These are phyloP conservation scores for Meteorus sp. DNA, from an alignment of 1,140 invertebrate species.

Conservation along the genomic window DNA sequence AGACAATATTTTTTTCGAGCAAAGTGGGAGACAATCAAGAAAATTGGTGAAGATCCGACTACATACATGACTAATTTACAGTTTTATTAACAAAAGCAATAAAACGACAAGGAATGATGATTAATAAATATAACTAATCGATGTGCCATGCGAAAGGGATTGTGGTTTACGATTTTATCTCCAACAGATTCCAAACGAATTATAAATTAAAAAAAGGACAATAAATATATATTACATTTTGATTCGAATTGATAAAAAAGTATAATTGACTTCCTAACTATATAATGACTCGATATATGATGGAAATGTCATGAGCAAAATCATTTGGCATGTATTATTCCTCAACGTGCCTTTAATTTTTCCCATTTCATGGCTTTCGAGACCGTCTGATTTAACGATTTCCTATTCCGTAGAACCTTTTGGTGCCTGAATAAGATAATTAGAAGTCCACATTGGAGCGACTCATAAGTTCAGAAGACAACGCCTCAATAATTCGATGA, in stretches of 20 bases:
- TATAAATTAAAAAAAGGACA: background rate
- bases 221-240: slow-evolving; percentile 6
- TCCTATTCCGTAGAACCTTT: too few relatives aligned
- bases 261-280: slow-evolving; percentile 11
- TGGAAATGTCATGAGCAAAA: slow-evolving; percentile 9
- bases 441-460: background rate
- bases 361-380: background rate
- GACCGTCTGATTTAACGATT: background rate
- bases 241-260: background rate
- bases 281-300: slow-evolving; percentile 12
- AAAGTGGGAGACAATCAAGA: too few relatives aligned
- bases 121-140: slow-evolving; percentile 33
- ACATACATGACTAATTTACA: slow-evolving; percentile 30
- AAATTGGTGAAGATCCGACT: slow-evolving; percentile 4
- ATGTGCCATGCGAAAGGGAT: slow-evolving; percentile 17
- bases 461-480: slow-evolving; percentile 3
- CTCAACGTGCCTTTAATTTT: slow-evolving; percentile 7
- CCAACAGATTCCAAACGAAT: background rate
- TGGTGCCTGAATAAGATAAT: background rate
- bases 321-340: slow-evolving; percentile 38
- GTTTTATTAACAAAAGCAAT: slow-evolving; percentile 46
- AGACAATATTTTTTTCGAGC: too few relatives aligned
- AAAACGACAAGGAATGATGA: slow-evolving; percentile 34
- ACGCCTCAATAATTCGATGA: slow-evolving; percentile 50
- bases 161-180: slow-evolving; percentile 12